Base-by-base conservation (phyloP, 2,113 vertebrate species). In the Melanotaenia duboulayi region DNA sequence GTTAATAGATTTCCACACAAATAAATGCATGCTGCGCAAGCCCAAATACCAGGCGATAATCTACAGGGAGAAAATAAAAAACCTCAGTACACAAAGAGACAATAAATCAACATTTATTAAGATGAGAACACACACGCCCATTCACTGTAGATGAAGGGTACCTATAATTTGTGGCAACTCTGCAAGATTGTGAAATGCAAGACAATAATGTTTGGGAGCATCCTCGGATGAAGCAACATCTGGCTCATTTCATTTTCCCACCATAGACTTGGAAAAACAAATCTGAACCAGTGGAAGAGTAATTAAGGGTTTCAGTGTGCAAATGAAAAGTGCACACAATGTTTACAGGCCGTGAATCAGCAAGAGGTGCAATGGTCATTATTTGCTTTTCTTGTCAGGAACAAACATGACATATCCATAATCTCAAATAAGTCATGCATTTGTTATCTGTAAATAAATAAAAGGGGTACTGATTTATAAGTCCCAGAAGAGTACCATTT, bases 221-320 rank as follows among this genome's bases (percentile, higher is more conserved):
- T 63, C 20, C 13, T 19, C 55, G 2, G 61, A 77, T 59, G 55
- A 80, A 72, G 69, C 57, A 81, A 79, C 72, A 79, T 79, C 70
- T 88, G 83, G 69, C 64, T 11, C 50, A 17, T 78, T 84, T 66
- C 52, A 63, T 82, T 81, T 63, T 70, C 52, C 65, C 48, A 67
- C 22, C 32, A 61, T 25, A 74, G 64, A 71, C 25, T 74, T 68
- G 39, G 37, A 71, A 65, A 59, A 67, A 76, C 74, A 84, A 61
- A 78, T 80, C 65, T 73, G 68, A 64, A 63, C 23, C 55, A 55
- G 59, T 4, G 56, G 66, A 35, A 42, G 66, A 22, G 37, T 73
- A 63, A 71, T 44, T 71, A 54, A 66, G 44, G 37, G 63, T 60
- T 71, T 74, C 50, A 14, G 50, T 44, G 66, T 48, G 71, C 62